Percentiles rank a stretch among this genome's conserved stretches.
Conservation (phyloP, 2,113 vertebrate genomes). For the Larimichthys crocea region DNA sequence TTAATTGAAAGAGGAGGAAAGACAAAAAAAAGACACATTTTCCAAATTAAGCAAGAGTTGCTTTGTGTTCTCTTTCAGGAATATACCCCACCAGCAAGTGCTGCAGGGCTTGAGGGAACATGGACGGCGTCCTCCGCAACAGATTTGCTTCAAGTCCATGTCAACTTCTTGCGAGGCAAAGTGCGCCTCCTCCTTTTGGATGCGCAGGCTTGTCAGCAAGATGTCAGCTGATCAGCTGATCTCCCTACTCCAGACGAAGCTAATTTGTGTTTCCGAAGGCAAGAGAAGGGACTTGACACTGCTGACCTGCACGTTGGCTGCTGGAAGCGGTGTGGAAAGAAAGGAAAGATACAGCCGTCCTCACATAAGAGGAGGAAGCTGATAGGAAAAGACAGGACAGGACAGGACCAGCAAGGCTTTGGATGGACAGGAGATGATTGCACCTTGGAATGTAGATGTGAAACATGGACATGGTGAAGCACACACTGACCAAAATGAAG, state of each 20-base stretch:
- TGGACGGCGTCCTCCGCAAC: slow-evolving; percentile 76
- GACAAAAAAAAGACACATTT: neutral
- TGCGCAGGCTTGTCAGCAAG: slow-evolving; percentile 80
- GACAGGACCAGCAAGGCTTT: slow-evolving; percentile 48
- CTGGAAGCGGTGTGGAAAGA: slow-evolving; percentile 48
- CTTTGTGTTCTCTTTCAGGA: slow-evolving; percentile 71
- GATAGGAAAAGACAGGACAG: slow-evolving; percentile 33
- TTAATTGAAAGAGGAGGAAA: neutral
- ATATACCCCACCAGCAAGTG: slow-evolving; percentile 66
- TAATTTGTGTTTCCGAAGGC: slow-evolving; percentile 61
- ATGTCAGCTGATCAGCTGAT: slow-evolving; percentile 77
- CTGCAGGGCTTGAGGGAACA: slow-evolving; percentile 64
- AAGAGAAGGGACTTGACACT: slow-evolving; percentile 62
- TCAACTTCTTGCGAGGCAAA: slow-evolving; percentile 86
- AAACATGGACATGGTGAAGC: slow-evolving; percentile 51
- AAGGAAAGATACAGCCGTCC: slow-evolving; percentile 30
- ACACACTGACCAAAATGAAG: slow-evolving; percentile 58
- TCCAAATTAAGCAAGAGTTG: neutral
- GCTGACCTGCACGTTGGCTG: slow-evolving; percentile 58
- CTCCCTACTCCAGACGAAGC: slow-evolving; percentile 34
- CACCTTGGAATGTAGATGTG: slow-evolving; percentile 65
- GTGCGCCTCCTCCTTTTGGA: slow-evolving; percentile 78
- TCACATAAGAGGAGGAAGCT: slow-evolving; percentile 9
- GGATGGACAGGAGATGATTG: slow-evolving; percentile 57
- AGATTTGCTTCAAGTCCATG: slow-evolving; percentile 82